Evolutionary conservation across 1,140 invertebrate genomes (phyloP).

Genomic region (Notospermus geniculatus): DNA sequence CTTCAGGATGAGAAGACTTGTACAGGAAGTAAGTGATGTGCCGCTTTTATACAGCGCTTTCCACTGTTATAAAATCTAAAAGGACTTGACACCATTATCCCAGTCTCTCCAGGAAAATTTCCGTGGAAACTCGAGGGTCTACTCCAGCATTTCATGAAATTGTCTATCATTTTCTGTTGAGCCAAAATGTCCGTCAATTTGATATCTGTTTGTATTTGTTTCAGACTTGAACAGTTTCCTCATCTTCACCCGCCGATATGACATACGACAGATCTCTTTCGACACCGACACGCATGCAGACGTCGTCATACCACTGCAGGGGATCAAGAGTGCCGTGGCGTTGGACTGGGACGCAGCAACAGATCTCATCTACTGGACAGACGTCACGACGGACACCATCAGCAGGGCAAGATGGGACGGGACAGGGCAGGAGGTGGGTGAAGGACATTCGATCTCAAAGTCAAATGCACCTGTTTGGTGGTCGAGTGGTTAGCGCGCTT

Average conservation of each 20-base stretch:
- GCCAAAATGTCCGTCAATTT: too few relatives aligned
- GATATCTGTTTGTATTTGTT: conserved; percentile 16
- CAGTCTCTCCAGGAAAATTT: too few relatives aligned
- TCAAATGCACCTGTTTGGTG: too few relatives aligned
- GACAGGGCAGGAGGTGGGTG: conserved; percentile 66
- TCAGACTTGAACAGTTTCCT: conserved; percentile 71
- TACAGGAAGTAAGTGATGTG: conserved; percentile 61
- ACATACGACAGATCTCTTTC: conserved; percentile 64
- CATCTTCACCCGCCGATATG: conserved; percentile 77
- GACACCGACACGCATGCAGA: conserved; percentile 72
- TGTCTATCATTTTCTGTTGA: too few relatives aligned
- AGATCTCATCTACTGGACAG: conserved; percentile 86
- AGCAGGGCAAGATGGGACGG: conserved; percentile 76
- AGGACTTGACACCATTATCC: too few relatives aligned
- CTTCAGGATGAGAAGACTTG: conserved; percentile 70
- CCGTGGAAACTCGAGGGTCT: too few relatives aligned
- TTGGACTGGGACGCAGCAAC: conserved; percentile 84
- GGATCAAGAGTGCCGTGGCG: conserved; percentile 64
- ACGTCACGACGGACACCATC: conserved; percentile 76
- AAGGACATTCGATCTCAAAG: conserved; percentile 52
- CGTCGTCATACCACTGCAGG: conserved; percentile 50
- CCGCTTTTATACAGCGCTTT: too few relatives aligned
- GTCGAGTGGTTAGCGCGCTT: too few relatives aligned
- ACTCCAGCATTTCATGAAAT: too few relatives aligned
- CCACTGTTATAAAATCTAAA: too few relatives aligned